phyloP scores from a whole-genome alignment of 2,113 vertebrate species.

The Cyprinodon variegatus region DNA sequence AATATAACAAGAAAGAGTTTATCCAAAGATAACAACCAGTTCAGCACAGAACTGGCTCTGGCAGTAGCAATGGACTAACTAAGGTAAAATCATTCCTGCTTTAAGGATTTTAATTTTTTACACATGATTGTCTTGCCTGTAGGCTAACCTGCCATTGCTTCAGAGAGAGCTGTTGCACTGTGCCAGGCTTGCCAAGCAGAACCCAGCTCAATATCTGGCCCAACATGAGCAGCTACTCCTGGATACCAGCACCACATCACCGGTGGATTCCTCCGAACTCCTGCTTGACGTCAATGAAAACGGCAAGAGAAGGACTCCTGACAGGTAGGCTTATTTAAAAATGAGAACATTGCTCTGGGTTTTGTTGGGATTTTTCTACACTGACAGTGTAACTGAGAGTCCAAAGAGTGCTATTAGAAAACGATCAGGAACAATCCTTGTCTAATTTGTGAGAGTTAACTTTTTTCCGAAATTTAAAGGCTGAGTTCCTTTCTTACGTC shows the following conservation, averaged over 20 bases:
- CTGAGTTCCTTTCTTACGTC: neutral
- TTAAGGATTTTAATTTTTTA: neutral
- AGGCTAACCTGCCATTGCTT: slow-evolving; percentile 96
- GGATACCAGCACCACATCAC: slow-evolving; percentile 88
- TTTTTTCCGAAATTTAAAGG: neutral
- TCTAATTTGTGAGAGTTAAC: neutral
- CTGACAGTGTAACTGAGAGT: too few relatives aligned
- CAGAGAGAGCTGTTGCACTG: slow-evolving; percentile 97
- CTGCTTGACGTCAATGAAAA: slow-evolving; percentile 93
- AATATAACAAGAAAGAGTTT: too few relatives aligned
- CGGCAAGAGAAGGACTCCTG: slow-evolving; percentile 93
- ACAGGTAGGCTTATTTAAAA: slow-evolving; percentile 82
- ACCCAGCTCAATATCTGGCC: slow-evolving; percentile 94
- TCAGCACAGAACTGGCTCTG: neutral
- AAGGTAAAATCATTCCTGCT: neutral
- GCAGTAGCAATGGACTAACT: too few relatives aligned
- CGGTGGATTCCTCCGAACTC: slow-evolving; percentile 91
- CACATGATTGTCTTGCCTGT: neutral
- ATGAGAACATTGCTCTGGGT: neutral
- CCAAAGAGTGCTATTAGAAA: too few relatives aligned
- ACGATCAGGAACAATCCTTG: too few relatives aligned
- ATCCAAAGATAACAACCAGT: neutral
- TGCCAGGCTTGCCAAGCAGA: slow-evolving; percentile 96
- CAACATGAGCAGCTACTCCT: slow-evolving; percentile 96
- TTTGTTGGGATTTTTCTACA: neutral